Evolutionary conservation across 2,797 vertebrate species (phyloP).

Genomic region (Halcyon chelicuti): DNA sequence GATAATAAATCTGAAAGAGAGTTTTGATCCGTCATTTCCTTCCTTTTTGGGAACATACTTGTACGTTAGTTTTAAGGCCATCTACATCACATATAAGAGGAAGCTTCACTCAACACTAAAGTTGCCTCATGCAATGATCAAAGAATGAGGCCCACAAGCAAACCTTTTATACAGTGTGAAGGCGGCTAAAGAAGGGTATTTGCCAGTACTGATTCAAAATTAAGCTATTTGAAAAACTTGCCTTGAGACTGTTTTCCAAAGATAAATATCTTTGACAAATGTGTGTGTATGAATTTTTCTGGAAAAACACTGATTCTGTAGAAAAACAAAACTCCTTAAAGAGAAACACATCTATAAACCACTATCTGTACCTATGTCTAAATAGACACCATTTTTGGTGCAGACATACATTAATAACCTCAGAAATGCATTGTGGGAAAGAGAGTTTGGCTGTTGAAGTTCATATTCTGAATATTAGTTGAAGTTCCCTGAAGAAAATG

Average conservation of each 20-base stretch:
- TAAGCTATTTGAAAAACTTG: neutral
- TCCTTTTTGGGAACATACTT: neutral
- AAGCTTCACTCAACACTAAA: neutral
- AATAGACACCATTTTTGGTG: neutral
- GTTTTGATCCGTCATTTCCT: neutral
- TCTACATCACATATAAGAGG: neutral
- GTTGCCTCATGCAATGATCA: neutral
- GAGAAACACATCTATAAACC: neutral
- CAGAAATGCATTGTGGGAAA: neutral
- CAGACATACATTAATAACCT: neutral
- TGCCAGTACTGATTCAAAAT: neutral
- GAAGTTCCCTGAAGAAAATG: neutral
- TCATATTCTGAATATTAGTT: neutral
- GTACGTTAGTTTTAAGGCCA: neutral
- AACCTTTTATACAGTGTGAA: neutral
- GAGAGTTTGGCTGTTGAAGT: neutral
- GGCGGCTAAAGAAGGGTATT: neutral
- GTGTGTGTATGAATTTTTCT: neutral
- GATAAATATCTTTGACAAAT: neutral
- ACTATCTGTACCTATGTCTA: neutral
- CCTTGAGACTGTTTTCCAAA: neutral
- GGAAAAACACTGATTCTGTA: neutral
- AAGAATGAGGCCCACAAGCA: rapidly evolving
- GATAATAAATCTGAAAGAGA: neutral
- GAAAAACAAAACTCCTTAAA: neutral